phyloP scores from a whole-genome alignment of 2,113 vertebrate species.

The Pelusios castaneus region DNA sequence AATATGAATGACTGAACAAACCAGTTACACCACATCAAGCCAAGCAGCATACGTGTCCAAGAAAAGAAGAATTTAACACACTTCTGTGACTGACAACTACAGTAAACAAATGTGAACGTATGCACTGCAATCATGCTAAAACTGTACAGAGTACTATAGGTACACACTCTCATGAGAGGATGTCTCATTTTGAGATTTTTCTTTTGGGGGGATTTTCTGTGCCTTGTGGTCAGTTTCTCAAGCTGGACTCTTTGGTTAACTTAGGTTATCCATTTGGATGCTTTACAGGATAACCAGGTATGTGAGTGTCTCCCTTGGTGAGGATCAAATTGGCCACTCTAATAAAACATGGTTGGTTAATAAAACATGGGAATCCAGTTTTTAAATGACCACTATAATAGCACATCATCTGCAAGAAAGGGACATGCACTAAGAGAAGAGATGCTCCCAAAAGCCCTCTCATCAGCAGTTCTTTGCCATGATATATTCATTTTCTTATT shows the following conservation, averaged over 20 bases:
- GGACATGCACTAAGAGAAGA: not conserved
- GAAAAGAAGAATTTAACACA: not conserved
- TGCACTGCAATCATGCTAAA: not conserved
- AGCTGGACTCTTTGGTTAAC: not conserved
- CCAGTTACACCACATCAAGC: not conserved
- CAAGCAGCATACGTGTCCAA: rapidly evolving
- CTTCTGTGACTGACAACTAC: not conserved
- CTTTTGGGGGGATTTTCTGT: not conserved
- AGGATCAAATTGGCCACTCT: not conserved
- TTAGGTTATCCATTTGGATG: not conserved
- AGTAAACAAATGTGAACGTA: not conserved
- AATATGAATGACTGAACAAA: not conserved
- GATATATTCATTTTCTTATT: not conserved
- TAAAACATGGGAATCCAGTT: not conserved
- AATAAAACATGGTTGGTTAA: not conserved
- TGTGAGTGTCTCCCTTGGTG: not conserved
- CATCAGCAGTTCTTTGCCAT: not conserved
- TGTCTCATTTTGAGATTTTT: not conserved
- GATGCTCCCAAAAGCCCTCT: not conserved
- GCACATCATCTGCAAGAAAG: not conserved
- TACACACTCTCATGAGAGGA: not conserved
- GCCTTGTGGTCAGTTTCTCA: not conserved
- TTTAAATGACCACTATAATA: not conserved
- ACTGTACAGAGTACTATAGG: not conserved
- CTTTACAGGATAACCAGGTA: not conserved